Base-by-base conservation (phyloP, 2,113 vertebrate genomes). In the Phocoena phocoena region DNA sequence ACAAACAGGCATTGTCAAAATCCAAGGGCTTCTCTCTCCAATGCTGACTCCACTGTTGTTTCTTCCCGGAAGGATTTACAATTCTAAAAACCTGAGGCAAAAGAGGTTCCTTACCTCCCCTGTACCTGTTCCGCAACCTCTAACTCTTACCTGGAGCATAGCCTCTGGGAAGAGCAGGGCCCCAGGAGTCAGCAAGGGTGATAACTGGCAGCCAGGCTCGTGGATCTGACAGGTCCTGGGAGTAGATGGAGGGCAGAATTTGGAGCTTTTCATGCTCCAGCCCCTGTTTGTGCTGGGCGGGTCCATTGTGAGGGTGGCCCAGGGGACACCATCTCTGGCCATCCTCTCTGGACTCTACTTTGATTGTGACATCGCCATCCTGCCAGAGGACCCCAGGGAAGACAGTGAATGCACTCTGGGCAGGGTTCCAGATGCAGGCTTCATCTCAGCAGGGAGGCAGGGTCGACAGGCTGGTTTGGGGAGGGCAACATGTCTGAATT, bases 321-420 rank as follows among this genome's bases (percentile, higher is more conserved):
- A 28, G 38, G 13, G 6, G 21, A 63, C 55, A 63, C 4, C 38
- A 67, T 79, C 50, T 93, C 74, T 47, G 65, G 38, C 14, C 28
- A 83, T 0, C 5, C 44, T 17, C 20, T 41, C 50, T 84, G 63
- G 50, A 25, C 44, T 93, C 55, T 93, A 12, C 53, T 88, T 50
- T 74, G 77, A 93, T 88, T 96, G 91, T 87, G 53, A 95, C 74
- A 94, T 93, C 53, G 87, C 26, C 36, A 41, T 65, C 74, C 28
- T 83, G 67, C 65, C 76, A 93, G 65, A 79, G 79, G 68, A 80
- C 36, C 25, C 47, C n/a, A 73, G 44, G 31, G 70, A 92, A 95
- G 53, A 38, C 82, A 47, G n/a, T 67, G 26, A 85, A 26, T 28
- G 41, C 68, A 26, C 60, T 90, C 50, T 97, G 58, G n/a, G 55